Evolutionary conservation across 2,113 vertebrate genomes (phyloP).

Genomic region (Casuarius casuarius): DNA sequence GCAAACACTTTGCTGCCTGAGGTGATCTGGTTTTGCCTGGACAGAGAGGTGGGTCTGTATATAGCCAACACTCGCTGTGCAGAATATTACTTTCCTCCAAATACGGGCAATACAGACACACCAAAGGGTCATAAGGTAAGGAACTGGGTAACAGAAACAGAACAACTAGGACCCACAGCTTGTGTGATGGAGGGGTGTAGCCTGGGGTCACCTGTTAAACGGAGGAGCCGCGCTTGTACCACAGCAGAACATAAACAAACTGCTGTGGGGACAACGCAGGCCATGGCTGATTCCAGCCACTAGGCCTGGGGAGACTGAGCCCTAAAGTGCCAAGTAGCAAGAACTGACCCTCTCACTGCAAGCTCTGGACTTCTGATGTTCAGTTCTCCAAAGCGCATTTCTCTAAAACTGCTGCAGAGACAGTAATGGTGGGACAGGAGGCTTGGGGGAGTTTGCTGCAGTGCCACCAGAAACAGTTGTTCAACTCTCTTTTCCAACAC

Average conservation of each 20-base stretch:
- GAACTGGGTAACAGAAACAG: neutral
- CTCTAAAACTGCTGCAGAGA: neutral
- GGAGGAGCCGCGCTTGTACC: neutral
- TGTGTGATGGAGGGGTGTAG: neutral
- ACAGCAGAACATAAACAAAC: neutral
- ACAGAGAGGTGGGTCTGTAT: neutral
- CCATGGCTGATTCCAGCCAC: neutral
- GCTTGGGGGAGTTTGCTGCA: neutral
- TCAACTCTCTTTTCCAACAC: neutral
- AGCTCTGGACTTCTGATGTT: neutral
- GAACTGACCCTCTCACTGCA: neutral
- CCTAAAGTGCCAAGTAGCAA: neutral
- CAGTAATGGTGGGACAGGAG: neutral
- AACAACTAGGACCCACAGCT: neutral
- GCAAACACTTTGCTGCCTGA: neutral
- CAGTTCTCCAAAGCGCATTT: neutral
- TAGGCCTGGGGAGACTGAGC: neutral
- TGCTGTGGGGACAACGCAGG: neutral
- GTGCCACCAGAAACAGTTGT: neutral
- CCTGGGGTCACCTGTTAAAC: neutral
- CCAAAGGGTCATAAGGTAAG: neutral
- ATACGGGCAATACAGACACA: fast-evolving
- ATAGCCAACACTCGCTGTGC: neutral
- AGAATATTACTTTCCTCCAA: neutral
- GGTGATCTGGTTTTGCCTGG: neutral